Conservation (phyloP, 1,140 invertebrate genomes). For the Megalopta genalis region DNA sequence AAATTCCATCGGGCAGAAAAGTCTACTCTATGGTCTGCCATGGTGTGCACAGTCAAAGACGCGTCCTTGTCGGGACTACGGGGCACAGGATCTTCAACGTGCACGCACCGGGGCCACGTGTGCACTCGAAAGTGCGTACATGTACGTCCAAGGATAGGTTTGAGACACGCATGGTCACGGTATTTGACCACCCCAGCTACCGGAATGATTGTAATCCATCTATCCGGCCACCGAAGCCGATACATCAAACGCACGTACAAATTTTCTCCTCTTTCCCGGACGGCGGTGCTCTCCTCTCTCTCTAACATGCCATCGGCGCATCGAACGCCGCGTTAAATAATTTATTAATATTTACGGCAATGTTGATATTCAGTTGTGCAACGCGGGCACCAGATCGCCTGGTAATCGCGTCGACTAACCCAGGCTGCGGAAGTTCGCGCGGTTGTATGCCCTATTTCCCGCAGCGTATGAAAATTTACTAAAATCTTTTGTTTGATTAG, state of each 20-base stretch:
- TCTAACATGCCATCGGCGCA: neutral
- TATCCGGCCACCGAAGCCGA: constrained; percentile 77
- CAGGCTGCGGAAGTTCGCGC: too few relatives aligned
- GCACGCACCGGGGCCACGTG: constrained; percentile 54
- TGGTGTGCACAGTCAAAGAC: constrained; percentile 11
- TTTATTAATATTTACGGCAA: constrained; percentile 26
- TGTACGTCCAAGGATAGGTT: constrained; percentile 60
- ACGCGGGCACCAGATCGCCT: neutral
- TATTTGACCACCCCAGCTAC: constrained; percentile 78
- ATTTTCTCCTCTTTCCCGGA: constrained; percentile 56
- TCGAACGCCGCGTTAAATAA: neutral
- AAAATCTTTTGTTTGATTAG: too few relatives aligned
- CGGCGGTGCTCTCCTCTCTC: neutral
- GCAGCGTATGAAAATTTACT: too few relatives aligned
- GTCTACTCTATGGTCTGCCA: too few relatives aligned
- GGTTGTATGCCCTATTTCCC: too few relatives aligned
- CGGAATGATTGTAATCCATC: constrained; percentile 80
- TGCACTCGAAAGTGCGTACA: constrained; percentile 60
- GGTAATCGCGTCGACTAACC: neutral
- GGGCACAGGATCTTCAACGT: constrained; percentile 36
- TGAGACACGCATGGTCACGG: constrained; percentile 76
- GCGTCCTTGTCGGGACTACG: constrained; percentile 46
- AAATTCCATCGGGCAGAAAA: neutral
- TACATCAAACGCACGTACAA: constrained; percentile 73
- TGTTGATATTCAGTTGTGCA: constrained; percentile 6